phyloP scores from a whole-genome alignment of 2,888 invertebrate genomes.

The Calameuta filiformis region DNA sequence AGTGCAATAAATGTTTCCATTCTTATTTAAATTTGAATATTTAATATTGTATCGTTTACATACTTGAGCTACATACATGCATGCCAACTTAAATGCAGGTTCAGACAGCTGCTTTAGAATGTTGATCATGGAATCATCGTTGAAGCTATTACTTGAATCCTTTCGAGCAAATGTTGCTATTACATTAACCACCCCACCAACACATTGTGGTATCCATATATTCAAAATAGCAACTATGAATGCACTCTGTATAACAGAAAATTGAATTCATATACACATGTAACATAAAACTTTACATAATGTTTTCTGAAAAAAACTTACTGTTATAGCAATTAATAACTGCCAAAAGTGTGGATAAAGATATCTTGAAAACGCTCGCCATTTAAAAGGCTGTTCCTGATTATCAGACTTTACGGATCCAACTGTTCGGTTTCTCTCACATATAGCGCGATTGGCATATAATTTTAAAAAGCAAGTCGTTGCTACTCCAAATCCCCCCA shows the following conservation, averaged over 20 bases:
- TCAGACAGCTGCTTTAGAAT: constrained; percentile 73
- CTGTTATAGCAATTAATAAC: constrained; percentile 81
- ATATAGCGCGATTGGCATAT: constrained; percentile 16
- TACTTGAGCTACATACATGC: constrained; percentile 82
- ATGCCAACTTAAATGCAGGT: constrained; percentile 76
- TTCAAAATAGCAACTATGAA: constrained; percentile 88
- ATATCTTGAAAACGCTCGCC: constrained; percentile 79
- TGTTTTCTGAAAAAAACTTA: constrained; percentile 66
- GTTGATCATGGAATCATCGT: constrained; percentile 60
- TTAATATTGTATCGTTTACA: constrained; percentile 27
- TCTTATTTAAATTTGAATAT: no score
- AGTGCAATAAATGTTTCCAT: no score
- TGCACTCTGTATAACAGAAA: constrained; percentile 78
- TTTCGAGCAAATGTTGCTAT: constrained; percentile 71
- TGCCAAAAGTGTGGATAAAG: constrained; percentile 82
- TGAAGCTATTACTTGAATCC: constrained; percentile 58
- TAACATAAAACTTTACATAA: not conserved
- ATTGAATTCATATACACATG: constrained; percentile 8
- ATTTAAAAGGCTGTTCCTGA: constrained; percentile 73
- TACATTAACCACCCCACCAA: constrained; percentile 87
- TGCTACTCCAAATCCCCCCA: constrained; percentile 35
- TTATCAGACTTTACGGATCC: constrained; percentile 16
- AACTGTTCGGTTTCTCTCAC: constrained; percentile 23
- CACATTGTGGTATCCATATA: constrained; percentile 86
- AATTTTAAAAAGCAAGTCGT: constrained; percentile 31